Percentiles rank a stretch among this genome's conserved stretches.
These are phyloP conservation scores for Nebria brevicollis DNA, from an alignment of 2,888 invertebrate genomes.

Conservation along the genomic window DNA sequence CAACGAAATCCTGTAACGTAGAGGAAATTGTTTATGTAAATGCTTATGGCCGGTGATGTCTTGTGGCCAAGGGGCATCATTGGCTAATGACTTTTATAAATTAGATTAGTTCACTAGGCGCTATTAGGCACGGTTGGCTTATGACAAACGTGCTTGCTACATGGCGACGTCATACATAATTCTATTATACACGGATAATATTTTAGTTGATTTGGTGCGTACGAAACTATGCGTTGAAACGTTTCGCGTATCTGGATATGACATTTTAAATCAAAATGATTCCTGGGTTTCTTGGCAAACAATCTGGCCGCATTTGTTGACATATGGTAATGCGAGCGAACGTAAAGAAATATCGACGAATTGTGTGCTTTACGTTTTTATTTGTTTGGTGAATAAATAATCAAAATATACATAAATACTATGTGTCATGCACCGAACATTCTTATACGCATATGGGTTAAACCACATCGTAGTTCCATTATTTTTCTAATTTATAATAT, in stretches of 20 bases:
- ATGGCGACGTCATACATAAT: conserved; percentile 28
- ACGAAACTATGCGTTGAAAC: neutral
- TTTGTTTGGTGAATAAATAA: too few species aligned
- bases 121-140: conserved; percentile 44
- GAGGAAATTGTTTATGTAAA: conserved; percentile 18
- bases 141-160: conserved; percentile 39
- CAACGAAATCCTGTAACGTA: neutral
- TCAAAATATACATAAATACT: too few species aligned
- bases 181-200: conserved; percentile 43
- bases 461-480: too few species aligned
- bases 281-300: neutral
- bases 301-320: too few species aligned
- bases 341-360: too few species aligned
- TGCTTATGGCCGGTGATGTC: neutral
- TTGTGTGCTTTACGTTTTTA: too few species aligned
- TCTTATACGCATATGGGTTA: too few species aligned
- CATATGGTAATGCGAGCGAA: too few species aligned
- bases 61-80: neutral
- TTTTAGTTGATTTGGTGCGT: conserved; percentile 29
- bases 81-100: conserved; percentile 41
- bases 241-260: neutral
- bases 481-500: too few species aligned
- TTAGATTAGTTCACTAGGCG: conserved; percentile 29
- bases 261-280: conserved; percentile 8
- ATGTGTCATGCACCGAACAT: too few species aligned